A percentile compares a stretch with the other conserved stretches of the same genome.
Evolutionary conservation across 2,888 invertebrate genomes (phyloP).

Genomic region (Calameuta pallipes): DNA sequence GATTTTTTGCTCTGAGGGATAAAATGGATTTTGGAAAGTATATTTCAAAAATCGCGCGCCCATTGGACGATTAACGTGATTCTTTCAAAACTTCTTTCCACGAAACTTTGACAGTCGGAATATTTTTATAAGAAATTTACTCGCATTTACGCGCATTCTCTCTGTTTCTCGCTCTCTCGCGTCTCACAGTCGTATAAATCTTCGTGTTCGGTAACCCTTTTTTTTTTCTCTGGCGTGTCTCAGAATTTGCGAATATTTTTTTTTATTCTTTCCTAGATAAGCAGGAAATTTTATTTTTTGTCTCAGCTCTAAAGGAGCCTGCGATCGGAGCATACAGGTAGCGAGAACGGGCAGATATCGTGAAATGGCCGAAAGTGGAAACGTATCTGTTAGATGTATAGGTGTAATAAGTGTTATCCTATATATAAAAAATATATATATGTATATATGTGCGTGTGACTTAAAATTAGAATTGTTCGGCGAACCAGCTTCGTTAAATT

Average conservation of each 20-base stretch:
- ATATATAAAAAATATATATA: conserved; percentile 1
- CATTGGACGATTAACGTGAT: background rate
- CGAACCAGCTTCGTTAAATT: no score
- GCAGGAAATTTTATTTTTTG: no score
- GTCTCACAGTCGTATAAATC: no score
- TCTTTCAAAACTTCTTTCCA: background rate
- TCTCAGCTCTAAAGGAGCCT: no score
- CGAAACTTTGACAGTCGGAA: background rate
- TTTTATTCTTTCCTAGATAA: no score
- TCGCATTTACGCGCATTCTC: background rate
- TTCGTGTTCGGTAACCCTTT: no score
- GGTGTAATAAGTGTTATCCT: conserved; percentile 8
- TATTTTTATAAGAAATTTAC: conserved; percentile 1
- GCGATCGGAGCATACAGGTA: background rate
- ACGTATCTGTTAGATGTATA: conserved; percentile 6
- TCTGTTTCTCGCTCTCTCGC: background rate
- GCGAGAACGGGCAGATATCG: background rate
- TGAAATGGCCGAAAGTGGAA: background rate
- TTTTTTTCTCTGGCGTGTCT: no score
- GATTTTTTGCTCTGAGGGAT: no score
- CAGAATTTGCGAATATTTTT: no score
- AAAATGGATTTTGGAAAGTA: no score
- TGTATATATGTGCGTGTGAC: conserved; percentile 2
- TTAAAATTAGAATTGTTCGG: no score
- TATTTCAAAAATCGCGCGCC: background rate